A percentile compares a stretch with the other conserved stretches of the same genome.
Evolutionary conservation across 2,888 invertebrate species (phyloP).

Genomic region (Diarsia rubi): DNA sequence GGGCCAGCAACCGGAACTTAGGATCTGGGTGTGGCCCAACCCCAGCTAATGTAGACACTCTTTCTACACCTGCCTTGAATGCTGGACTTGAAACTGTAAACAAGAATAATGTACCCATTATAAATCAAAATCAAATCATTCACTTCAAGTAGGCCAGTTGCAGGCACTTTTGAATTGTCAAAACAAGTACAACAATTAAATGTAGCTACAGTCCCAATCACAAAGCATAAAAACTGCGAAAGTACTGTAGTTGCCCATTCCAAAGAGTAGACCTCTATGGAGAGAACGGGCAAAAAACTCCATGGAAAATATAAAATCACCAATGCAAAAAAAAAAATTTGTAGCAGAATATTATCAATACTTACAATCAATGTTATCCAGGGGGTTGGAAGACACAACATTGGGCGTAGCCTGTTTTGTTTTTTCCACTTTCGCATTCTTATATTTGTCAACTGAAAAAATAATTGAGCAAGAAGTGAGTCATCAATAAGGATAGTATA

Average conservation of each 20-base stretch:
- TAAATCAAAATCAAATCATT: neutral
- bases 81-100: slow-evolving; percentile 95
- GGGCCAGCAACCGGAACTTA: slow-evolving; percentile 87
- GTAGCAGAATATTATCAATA: slow-evolving; percentile 59
- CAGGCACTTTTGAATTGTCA: no score
- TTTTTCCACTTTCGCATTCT: slow-evolving; percentile 92
- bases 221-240: no score
- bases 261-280: no score
- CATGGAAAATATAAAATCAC: no score
- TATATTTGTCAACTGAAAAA: slow-evolving; percentile 93
- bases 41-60: slow-evolving; percentile 92
- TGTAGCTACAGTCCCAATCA: no score
- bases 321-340: neutral
- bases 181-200: no score
- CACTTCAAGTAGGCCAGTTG: no score
- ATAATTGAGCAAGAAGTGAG: slow-evolving; percentile 47
- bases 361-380: slow-evolving; percentile 97
- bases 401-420: slow-evolving; percentile 92
- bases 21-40: slow-evolving; percentile 87
- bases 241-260: no score
- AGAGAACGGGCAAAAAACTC: no score
- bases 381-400: slow-evolving; percentile 95
- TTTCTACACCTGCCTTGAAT: slow-evolving; percentile 95
- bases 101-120: slow-evolving; percentile 22
- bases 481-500: slow-evolving; percentile 8